phyloP scores from a whole-genome alignment of 2,797 vertebrate genomes.

The Hippocampus kuda region DNA sequence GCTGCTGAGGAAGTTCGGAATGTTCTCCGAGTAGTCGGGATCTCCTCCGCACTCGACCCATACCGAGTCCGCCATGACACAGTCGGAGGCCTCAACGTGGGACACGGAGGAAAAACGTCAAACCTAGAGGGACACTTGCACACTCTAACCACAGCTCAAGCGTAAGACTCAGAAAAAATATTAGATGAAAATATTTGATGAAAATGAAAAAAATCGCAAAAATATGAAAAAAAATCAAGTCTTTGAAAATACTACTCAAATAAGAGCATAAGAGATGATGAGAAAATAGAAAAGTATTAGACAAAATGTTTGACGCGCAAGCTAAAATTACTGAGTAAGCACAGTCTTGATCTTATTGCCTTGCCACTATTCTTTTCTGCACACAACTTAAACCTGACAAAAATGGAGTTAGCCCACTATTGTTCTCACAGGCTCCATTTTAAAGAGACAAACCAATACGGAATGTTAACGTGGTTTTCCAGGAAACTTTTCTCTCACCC shows the following conservation, averaged over 20 bases:
- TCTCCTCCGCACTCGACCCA: slow-evolving; percentile 60
- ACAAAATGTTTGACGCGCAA: too few species aligned
- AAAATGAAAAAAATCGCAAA: too few species aligned
- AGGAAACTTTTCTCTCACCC: not conserved
- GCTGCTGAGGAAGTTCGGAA: slow-evolving; percentile 20
- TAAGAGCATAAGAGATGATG: too few species aligned
- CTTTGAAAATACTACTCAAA: too few species aligned
- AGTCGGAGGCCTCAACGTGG: slow-evolving; percentile 33
- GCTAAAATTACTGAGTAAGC: too few species aligned
- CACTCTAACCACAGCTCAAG: too few species aligned
- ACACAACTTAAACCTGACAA: not conserved
- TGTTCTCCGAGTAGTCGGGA: slow-evolving; percentile 40
- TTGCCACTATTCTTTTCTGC: not conserved
- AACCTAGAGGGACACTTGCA: not conserved
- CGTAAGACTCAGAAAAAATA: too few species aligned
- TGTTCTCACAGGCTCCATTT: too few species aligned
- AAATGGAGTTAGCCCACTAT: too few species aligned
- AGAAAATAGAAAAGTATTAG: too few species aligned
- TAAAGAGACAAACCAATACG: too few species aligned
- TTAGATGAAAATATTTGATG: not conserved
- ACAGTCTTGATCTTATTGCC: too few species aligned
- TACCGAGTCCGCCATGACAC: slow-evolving; percentile 45
- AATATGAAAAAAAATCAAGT: not conserved
- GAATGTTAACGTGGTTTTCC: not conserved
- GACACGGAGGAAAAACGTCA: slow-evolving; percentile 5